A percentile compares a stretch with the other conserved stretches of the same genome.
Evolutionary conservation across 1,140 invertebrate genomes (phyloP).

Genomic region (Dreissena rostriformis): DNA sequence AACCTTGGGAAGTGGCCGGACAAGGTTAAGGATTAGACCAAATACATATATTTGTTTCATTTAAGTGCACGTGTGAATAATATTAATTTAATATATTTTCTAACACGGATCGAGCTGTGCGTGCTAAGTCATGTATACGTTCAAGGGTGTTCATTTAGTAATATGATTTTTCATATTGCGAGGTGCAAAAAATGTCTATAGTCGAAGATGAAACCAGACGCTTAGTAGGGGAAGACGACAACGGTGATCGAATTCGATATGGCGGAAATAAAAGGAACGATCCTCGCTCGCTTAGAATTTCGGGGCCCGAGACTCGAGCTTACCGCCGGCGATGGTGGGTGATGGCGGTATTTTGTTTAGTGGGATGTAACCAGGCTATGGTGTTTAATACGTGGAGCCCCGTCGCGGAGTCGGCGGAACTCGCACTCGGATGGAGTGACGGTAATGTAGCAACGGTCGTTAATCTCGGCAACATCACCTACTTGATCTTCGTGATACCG

Average conservation of each 20-base stretch:
- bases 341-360: conserved; percentile 60
- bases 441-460: conserved; percentile 81
- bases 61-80: too few species aligned
- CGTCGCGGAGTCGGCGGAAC: conserved; percentile 79
- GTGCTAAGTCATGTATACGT: too few species aligned
- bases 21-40: too few species aligned
- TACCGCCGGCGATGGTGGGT: conserved; percentile 67
- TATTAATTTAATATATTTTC: too few species aligned
- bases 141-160: too few species aligned
- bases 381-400: conserved; percentile 84
- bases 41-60: too few species aligned
- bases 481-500: conserved; percentile 81
- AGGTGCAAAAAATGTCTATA: neutral
- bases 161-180: neutral
- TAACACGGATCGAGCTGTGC: too few species aligned
- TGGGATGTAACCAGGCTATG: conserved; percentile 52
- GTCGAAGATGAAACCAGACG: neutral
- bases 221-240: neutral
- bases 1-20: too few species aligned
- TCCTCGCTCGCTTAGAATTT: too few species aligned
- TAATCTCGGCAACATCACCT: conserved; percentile 82
- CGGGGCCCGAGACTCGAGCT: conserved; percentile 26
- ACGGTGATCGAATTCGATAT: too few species aligned
- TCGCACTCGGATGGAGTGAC: conserved; percentile 81
- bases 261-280: too few species aligned